These are phyloP conservation scores for Acanthornis magna DNA, from an alignment of 2,797 vertebrate species.

Conservation along the genomic window DNA sequence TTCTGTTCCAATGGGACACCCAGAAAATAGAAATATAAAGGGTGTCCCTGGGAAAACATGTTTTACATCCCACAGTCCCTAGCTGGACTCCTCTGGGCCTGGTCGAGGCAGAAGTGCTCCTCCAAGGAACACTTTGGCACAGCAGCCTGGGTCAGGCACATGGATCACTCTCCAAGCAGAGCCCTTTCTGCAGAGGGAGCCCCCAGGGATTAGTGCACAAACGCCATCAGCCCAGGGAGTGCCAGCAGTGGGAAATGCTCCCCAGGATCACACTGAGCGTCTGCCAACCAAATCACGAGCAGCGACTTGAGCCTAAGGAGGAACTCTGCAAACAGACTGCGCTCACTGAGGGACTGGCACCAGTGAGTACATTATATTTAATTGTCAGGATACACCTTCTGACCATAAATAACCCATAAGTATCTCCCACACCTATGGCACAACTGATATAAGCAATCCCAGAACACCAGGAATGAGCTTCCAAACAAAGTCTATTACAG, in stretches of 20 bases:
- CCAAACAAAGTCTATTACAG: neutral
- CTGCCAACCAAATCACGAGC: neutral
- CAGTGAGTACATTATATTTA: neutral
- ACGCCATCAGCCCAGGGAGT: neutral
- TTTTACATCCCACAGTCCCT: neutral
- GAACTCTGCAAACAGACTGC: neutral
- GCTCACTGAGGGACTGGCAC: neutral
- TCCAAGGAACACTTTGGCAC: neutral
- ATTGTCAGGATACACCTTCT: slow-evolving; percentile 1
- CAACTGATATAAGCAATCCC: neutral
- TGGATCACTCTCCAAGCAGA: neutral
- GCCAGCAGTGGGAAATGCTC: neutral
- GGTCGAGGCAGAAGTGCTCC: neutral
- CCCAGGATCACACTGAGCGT: neutral
- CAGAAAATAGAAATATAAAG: neutral
- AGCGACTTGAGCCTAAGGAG: neutral
- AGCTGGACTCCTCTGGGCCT: neutral
- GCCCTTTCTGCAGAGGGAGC: neutral
- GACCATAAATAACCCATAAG: neutral
- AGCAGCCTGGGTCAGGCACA: neutral
- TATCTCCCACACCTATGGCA: neutral
- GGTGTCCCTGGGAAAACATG: neutral
- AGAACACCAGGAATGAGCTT: neutral
- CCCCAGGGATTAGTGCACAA: neutral
- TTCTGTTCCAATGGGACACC: neutral